Conservation (phyloP, 2,113 vertebrate species). For the Urocitellus parryii region DNA sequence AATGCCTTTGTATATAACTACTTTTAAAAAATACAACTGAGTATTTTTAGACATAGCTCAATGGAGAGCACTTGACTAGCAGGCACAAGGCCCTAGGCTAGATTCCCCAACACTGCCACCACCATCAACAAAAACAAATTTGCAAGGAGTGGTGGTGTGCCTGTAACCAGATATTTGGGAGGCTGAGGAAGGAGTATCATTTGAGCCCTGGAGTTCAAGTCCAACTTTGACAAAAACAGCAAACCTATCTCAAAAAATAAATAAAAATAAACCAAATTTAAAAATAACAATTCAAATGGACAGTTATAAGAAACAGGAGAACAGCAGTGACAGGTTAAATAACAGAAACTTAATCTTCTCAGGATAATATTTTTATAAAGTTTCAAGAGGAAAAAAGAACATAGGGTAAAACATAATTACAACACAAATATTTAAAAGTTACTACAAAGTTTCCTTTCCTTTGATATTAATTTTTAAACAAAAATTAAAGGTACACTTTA, state of each 20-base stretch:
- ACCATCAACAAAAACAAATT: no score
- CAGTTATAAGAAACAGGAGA: slow-evolving; percentile 14
- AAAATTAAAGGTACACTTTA: neutral
- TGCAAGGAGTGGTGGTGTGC: no score
- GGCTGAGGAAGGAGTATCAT: no score
- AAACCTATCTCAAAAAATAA: no score
- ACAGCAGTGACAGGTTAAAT: neutral
- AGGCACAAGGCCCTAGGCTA: no score
- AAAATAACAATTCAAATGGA: neutral
- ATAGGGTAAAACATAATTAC: neutral
- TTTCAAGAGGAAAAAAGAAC: neutral
- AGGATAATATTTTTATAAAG: neutral
- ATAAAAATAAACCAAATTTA: neutral
- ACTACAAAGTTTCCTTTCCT: neutral
- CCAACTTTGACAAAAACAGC: no score
- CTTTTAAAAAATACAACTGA: no score
- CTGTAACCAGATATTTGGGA: neutral
- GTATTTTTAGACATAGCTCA: no score
- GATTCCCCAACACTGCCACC: no score
- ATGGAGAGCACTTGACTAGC: neutral
- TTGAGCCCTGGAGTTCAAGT: no score
- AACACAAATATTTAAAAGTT: neutral
- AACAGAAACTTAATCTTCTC: neutral
- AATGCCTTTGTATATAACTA: neutral
- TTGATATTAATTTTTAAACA: slow-evolving; percentile 36